Evolutionary conservation across 2,113 vertebrate genomes (phyloP), one percentile per base, ranked within the genome.

Genomic region (Ammodramus savannarum): DNA sequence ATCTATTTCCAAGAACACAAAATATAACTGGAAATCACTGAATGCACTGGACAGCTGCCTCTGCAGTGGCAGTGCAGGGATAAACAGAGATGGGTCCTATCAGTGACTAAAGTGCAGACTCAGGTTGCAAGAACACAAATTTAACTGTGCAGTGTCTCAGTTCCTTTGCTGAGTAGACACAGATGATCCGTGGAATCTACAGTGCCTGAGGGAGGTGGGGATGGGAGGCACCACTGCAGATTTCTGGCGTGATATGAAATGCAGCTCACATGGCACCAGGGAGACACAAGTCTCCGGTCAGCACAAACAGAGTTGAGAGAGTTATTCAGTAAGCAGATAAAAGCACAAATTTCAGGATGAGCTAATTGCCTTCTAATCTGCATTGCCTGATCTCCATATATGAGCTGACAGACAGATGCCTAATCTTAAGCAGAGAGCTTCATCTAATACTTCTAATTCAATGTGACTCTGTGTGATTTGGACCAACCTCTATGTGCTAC

Each of bases 401-500:
- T 15, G 55, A 85, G 36, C 34, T 84, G 71, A 77, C 16, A 84
- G 63, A n/a, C 85, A 91, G 90, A 97, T 91, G 90, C 54, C 16
- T 96, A 91, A 93, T 79, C 74, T 83, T 65, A 66, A 91, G 16
- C 15, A 78, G 26, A 89, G 69, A 81, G 86, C 58, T 85, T 62
- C 48, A 71, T 63, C 41, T 96, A 92, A 93, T 94, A 59, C 31
- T 79, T 78, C 32, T 94, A 94, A 95, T 95, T 94, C 92, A 91
- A 72, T 72, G 71, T 87, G 62, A 93, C 90, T 75, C 52, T 41
- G 0, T 44, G 36, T 25, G 39, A 89, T 91, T 93, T 73, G 32
- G 18, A 87, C 36, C 31, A 87, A 36, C 39, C 23, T 61, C n/a
- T 78, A 2, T 14, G 32, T 13, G 10, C 27, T 71, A 72, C 9